These are phyloP conservation scores for Hydropsyche betteni DNA, from an alignment of 2,888 invertebrate species.

Conservation along the genomic window DNA sequence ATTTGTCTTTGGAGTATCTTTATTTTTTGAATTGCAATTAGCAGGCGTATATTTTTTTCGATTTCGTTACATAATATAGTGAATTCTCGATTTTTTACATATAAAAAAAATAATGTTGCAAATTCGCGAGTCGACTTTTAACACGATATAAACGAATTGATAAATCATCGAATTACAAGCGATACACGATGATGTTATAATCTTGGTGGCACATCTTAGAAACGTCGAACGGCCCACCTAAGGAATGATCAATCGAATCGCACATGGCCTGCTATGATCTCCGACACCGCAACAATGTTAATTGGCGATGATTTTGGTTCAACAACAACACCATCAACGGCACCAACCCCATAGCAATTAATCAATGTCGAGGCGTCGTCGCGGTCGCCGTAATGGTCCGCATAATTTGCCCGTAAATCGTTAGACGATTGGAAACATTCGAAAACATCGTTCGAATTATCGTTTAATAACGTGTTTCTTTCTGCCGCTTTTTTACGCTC, in stretches of 20 bases:
- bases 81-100: no score
- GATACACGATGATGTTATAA: background rate
- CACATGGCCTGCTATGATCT: background rate
- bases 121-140: no score
- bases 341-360: background rate
- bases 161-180: background rate
- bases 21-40: no score
- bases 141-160: no score
- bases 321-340: background rate
- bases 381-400: background rate
- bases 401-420: slow-evolving; percentile 9
- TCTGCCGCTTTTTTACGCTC: no score
- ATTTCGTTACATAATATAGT: no score
- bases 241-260: slow-evolving; percentile 20
- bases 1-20: no score
- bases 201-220: background rate
- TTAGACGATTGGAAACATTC: background rate
- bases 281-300: slow-evolving; percentile 17
- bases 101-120: no score
- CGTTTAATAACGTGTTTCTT: no score
- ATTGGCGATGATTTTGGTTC: slow-evolving; percentile 7
- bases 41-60: no score
- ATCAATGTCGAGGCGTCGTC: background rate
- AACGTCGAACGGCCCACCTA: background rate
- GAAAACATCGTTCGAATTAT: background rate